phyloP scores from a whole-genome alignment of 2,113 vertebrate species.

The Caloenas nicobarica region DNA sequence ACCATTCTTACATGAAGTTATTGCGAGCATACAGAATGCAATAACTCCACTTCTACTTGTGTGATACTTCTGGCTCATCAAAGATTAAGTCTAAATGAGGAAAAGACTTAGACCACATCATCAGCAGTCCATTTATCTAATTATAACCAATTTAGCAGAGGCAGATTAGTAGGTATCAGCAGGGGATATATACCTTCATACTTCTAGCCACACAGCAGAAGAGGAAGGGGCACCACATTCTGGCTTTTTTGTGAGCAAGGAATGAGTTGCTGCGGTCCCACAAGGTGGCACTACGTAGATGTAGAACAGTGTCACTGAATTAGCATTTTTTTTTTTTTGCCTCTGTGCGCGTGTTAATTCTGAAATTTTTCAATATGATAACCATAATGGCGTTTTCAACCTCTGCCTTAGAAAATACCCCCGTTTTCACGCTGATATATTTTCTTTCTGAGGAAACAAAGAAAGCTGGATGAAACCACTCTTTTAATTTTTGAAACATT shows the following conservation, averaged over 20 bases:
- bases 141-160: background rate
- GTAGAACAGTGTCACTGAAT: background rate
- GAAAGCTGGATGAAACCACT: fast-evolving
- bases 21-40: background rate
- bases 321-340: too few relatives aligned
- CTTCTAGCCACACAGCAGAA: fast-evolving
- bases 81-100: background rate
- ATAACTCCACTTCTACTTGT: background rate
- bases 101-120: background rate
- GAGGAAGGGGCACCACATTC: fast-evolving
- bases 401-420: background rate
- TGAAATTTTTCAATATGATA: background rate
- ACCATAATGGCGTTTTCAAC: background rate
- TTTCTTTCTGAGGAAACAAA: background rate
- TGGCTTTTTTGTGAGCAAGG: too few relatives aligned
- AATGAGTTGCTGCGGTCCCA: slow-evolving; percentile 34
- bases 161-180: background rate
- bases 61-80: background rate
- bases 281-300: slow-evolving; percentile 72
- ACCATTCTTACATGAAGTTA: background rate
- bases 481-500: background rate
- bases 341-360: background rate
- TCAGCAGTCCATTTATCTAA: background rate
- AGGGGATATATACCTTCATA: background rate
- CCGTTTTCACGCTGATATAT: background rate